Base-by-base conservation (phyloP, 2,113 vertebrate genomes). In the Nycticebus coucang region DNA sequence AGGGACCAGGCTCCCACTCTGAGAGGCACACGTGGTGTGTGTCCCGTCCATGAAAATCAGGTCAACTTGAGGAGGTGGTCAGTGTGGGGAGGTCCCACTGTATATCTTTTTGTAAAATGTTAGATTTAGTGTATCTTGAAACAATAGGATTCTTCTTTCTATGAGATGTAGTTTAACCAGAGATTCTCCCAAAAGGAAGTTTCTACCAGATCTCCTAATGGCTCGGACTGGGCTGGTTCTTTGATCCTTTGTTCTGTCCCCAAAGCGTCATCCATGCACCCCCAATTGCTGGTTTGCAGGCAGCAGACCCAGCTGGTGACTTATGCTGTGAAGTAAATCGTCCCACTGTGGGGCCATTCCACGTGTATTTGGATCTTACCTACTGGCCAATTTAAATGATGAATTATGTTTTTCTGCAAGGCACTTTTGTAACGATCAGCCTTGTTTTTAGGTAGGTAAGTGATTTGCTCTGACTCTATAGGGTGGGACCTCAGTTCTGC, bases 391-490 rank as follows among this genome's bases (percentile, higher is more conserved):
- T 88, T 35, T 68, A 78, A 86, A 57, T 81, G 24, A 41, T 53
- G 64, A 6, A 91, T 71, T n/a, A 59, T 71, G 13, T 77, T 93
- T 92, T 95, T 87, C 59, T 66, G 28, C 21, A 71, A 82, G 22
- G 71, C 26, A 87, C 9, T 80, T 92, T 75, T 68, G 6, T 50
- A 28, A 90, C 62, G 45, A 72, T 78, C 17, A 84, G 11, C 26
- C 82, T 94, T 86, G 19, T 91, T 93, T 92, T 72, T 15, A 68
- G 41, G 11, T 71, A 74, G 45, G 59, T 30, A 86, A 69, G 45
- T 86, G 78, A 53, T 80, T 94, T 75, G 45, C 83, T 89, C 37
- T 88, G 53, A 93, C 15, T 71, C 93, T 92, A 80, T 19, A 45
- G 87, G 85, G 93, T 85, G 64, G 83, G 80, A 94, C 66, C 17